Base-by-base conservation (phyloP, 2,888 invertebrate genomes). In the Escarpia spicata region DNA sequence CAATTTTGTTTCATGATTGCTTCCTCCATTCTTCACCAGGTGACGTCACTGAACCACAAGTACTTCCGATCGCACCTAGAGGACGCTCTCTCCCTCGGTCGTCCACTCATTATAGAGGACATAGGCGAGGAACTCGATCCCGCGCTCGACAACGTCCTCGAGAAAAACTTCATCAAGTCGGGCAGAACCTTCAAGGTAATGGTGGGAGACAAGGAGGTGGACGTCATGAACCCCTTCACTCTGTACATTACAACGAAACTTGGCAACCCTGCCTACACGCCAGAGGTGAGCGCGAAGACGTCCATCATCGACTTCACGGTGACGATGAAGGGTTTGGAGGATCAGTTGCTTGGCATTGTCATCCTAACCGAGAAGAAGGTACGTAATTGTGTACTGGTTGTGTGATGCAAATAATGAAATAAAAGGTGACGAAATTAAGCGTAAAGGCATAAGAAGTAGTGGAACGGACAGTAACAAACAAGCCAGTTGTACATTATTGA, bases 241-340 rank as follows among this genome's bases (percentile, higher is more conserved):
- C 97, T 99, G 4, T 99, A 99, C 95, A 98, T 99, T 92, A 99
- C 99, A 1, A 99, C 99, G 0, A 99, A 99, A 96, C 97, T 99
- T 92, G 98, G 99, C 0, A 99, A 99, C 97, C 99, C 99, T 0
- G 98, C 99, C 0, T 99, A 99, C 96, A 99, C 99, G 26, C 99
- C 99, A 0, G 99, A 99, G 97, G 98, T 99, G 94, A 98, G 98
- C 95, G 99, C 99, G 0, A 99, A 99, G 96, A 99, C 99, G 0
- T 98, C 99, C 0, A 99, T 99, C 92, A 99, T 99, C 95, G 99
- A 99, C 96, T 99, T 99, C 96, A 99, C 99, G 0, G 99, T 99
- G 0, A 99, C 99, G 3, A 99, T 99, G 98, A 97, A 98, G 95
- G 99, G 99, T 15, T 97, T 99, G 52, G 99, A 99, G 97, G 99